A percentile compares a stretch with the other conserved stretches of the same genome.
These are phyloP conservation scores for Petrolisthes manimaculis DNA, from an alignment of 2,888 invertebrate genomes.

Conservation along the genomic window DNA sequence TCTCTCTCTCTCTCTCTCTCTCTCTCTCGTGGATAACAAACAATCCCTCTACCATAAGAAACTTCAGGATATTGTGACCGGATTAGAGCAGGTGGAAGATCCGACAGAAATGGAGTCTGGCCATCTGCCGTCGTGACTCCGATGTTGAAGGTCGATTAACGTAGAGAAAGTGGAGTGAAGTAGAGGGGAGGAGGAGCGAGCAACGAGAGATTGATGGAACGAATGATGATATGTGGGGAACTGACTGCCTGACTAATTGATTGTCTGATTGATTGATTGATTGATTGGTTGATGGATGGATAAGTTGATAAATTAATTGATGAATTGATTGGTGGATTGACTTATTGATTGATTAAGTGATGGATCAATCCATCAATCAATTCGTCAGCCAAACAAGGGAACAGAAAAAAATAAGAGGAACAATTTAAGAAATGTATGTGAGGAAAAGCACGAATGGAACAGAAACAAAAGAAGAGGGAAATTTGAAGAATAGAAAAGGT, in stretches of 20 bases:
- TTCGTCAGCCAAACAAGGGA: background rate
- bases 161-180: background rate
- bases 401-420: background rate
- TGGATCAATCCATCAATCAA: background rate
- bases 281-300: too few species aligned
- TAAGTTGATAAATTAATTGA: too few species aligned
- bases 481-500: background rate
- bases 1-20: conserved; percentile 7
- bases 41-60: background rate
- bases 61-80: background rate
- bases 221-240: background rate
- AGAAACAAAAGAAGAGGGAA: background rate
- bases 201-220: background rate
- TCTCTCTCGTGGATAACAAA: background rate
- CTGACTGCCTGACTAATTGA: background rate
- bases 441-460: background rate
- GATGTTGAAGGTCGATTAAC: background rate
- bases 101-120: background rate
- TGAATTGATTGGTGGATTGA: too few species aligned
- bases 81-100: background rate
- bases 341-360: too few species aligned
- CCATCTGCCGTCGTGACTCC: too few species aligned
- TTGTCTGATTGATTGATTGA: too few species aligned
- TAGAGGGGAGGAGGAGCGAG: background rate
- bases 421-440: background rate